phyloP scores from a whole-genome alignment of 30 jellyfish, hydroid and myxozoan species.

The Turritopsis dohrnii region DNA sequence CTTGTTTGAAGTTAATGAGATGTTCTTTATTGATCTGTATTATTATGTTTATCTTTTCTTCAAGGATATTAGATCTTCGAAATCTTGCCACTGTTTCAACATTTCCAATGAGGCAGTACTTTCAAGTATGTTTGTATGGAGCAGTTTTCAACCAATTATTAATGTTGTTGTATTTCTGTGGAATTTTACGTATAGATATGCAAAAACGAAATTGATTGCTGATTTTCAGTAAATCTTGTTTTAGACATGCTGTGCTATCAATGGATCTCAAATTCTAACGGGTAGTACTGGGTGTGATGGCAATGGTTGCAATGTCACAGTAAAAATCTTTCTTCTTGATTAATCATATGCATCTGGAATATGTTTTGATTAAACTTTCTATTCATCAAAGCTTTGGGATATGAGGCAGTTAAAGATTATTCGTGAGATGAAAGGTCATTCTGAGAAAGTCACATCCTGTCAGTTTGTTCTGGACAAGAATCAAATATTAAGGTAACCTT shows the following conservation, averaged over 20 bases:
- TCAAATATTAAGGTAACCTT: not conserved
- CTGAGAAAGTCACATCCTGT: slow-evolving; percentile 61
- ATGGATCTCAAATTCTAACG: slow-evolving; percentile 38
- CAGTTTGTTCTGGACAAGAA: slow-evolving; percentile 16
- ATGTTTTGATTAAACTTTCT: not conserved
- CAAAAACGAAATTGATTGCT: not conserved
- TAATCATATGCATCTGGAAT: not conserved
- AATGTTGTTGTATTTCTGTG: not conserved
- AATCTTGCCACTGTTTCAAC: slow-evolving; percentile 36
- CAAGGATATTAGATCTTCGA: slow-evolving; percentile 66
- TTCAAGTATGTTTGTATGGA: slow-evolving; percentile 39
- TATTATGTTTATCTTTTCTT: not conserved
- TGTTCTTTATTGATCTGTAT: not conserved
- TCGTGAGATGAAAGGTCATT: slow-evolving; percentile 46
- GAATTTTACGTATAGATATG: too few species aligned
- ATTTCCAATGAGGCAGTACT: slow-evolving; percentile 78
- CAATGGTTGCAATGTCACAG: slow-evolving; percentile 67
- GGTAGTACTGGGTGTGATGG: slow-evolving; percentile 86
- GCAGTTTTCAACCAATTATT: not conserved
- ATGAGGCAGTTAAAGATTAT: slow-evolving; percentile 45
- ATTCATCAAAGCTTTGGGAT: slow-evolving; percentile 60
- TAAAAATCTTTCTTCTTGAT: not conserved
- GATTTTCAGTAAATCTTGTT: not conserved
- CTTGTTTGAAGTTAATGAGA: not conserved
- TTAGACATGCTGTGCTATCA: slow-evolving; percentile 56